Conservation (phyloP, 2,888 invertebrate genomes). For the Notodonta ziczac region DNA sequence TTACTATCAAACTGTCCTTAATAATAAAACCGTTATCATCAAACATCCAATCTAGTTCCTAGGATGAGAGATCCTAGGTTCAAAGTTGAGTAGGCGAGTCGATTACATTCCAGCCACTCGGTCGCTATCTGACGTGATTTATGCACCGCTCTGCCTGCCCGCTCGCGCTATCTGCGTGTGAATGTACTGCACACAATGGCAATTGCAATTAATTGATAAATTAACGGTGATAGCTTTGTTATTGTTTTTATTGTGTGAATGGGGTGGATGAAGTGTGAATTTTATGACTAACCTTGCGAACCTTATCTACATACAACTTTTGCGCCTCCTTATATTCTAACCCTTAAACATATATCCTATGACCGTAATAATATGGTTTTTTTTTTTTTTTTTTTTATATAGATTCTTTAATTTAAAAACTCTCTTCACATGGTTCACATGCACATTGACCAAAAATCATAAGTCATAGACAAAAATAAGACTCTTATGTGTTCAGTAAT, state of each 20-base stretch:
- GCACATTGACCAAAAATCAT: too few relatives aligned
- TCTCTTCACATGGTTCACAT: too few relatives aligned
- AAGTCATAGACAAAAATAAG: too few relatives aligned
- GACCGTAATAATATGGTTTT: too few relatives aligned
- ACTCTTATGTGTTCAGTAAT: too few relatives aligned
- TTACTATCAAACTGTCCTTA: constrained; percentile 1
- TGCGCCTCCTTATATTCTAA: too few relatives aligned
- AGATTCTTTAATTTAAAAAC: too few relatives aligned
- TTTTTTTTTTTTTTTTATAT: too few relatives aligned
- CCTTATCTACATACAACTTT: too few relatives aligned
- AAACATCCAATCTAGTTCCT: neutral
- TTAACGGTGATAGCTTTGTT: neutral
- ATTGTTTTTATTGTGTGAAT: neutral
- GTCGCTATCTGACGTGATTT: constrained; percentile 4
- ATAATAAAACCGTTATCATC: neutral
- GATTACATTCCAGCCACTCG: constrained; percentile 25
- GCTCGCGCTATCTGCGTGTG: constrained; percentile 1
- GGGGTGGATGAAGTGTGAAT: neutral
- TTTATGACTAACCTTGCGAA: constrained; percentile 6
- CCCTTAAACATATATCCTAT: too few relatives aligned
- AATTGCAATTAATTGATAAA: constrained; percentile 1
- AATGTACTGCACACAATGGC: constrained; percentile 1
- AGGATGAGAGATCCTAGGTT: constrained; percentile 16
- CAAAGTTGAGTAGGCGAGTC: constrained; percentile 44
- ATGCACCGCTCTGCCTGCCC: neutral